These are phyloP conservation scores for Indicator maculatus DNA, from an alignment of 2,113 vertebrate species.

Conservation along the genomic window DNA sequence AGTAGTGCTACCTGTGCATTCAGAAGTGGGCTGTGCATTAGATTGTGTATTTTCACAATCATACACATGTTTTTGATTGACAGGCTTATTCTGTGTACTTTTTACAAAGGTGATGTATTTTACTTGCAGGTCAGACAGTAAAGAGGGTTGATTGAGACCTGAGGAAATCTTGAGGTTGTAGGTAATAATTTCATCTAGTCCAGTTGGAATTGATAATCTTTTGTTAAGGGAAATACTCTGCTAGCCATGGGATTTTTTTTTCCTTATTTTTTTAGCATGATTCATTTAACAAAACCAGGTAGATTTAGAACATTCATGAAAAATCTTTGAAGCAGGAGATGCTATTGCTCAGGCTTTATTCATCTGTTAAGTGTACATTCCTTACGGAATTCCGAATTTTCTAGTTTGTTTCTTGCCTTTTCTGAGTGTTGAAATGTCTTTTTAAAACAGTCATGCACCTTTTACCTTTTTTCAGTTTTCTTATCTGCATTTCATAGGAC, in stretches of 20 bases:
- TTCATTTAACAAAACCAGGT: not conserved
- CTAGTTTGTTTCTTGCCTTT: not conserved
- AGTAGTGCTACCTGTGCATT: not conserved
- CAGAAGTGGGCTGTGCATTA: not conserved
- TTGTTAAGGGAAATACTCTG: not conserved
- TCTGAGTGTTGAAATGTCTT: not conserved
- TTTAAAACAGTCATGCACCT: not conserved
- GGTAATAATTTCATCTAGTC: not conserved
- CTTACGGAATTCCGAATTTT: not conserved
- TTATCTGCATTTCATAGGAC: not conserved
- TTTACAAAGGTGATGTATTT: not conserved
- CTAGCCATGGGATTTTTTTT: not conserved
- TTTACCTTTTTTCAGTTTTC: not conserved
- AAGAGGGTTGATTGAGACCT: rapidly evolving
- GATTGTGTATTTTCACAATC: not conserved
- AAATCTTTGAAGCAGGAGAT: not conserved
- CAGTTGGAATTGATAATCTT: not conserved
- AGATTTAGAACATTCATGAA: not conserved
- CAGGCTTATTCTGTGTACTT: not conserved
- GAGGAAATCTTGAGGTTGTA: not conserved
- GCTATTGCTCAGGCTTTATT: not conserved
- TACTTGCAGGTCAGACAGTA: not conserved
- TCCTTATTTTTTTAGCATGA: not conserved
- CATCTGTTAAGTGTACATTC: not conserved
- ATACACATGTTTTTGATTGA: not conserved